A percentile compares a stretch with the other conserved stretches of the same genome.
Evolutionary conservation across 2,113 vertebrate genomes (phyloP).

Genomic region (Turnix velox): DNA sequence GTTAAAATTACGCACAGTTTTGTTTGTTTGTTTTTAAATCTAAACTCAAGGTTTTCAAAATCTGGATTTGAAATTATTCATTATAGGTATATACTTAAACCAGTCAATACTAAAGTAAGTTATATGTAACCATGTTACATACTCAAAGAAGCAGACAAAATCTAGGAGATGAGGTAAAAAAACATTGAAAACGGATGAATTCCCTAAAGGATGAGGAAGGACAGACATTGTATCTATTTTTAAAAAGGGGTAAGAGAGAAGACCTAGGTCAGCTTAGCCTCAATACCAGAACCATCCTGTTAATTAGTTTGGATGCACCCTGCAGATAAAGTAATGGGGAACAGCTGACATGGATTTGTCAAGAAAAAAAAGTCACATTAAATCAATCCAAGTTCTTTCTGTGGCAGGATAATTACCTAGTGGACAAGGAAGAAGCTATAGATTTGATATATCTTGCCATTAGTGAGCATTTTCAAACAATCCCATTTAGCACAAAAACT

Average conservation of each 20-base stretch:
- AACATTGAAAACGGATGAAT: neutral
- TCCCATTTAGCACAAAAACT: constrained; percentile 4
- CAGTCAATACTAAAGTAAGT: neutral
- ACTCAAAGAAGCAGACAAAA: neutral
- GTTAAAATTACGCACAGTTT: neutral
- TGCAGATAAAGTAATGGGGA: neutral
- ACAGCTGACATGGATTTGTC: constrained; percentile 37
- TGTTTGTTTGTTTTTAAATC: neutral
- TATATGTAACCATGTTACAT: neutral
- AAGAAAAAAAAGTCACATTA: constrained; percentile 21
- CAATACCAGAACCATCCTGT: constrained; percentile 1
- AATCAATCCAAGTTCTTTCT: constrained; percentile 39
- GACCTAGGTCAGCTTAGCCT: neutral
- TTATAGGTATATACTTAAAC: neutral
- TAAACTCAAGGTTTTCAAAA: neutral
- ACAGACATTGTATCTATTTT: neutral
- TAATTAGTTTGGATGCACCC: constrained; percentile 51
- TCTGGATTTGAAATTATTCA: neutral
- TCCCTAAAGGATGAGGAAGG: neutral
- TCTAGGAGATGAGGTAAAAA: neutral
- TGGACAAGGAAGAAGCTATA: constrained; percentile 18
- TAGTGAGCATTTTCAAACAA: constrained; percentile 29
- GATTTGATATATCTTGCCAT: constrained; percentile 45
- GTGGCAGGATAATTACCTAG: constrained; percentile 22
- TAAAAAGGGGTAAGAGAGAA: neutral